Evolutionary conservation across 1,140 invertebrate genomes (phyloP).

Genomic region (Trichonephila inaurata): DNA sequence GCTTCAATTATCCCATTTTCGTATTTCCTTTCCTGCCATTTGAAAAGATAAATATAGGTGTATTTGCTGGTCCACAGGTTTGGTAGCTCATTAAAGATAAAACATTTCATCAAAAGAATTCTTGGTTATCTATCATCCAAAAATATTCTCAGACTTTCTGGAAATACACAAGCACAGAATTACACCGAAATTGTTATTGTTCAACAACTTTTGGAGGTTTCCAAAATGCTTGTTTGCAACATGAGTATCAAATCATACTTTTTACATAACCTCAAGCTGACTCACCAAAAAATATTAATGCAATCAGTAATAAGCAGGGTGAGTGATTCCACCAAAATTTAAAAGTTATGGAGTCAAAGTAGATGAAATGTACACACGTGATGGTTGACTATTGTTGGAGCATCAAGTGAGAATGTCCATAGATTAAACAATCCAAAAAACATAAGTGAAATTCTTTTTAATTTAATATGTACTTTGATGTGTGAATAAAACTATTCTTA

Average conservation of each 20-base stretch:
- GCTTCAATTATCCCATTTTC: slow-evolving; percentile 79
- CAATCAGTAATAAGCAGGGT: neutral
- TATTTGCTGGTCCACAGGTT: neutral
- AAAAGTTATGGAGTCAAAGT: slow-evolving; percentile 71
- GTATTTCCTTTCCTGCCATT: slow-evolving; percentile 52
- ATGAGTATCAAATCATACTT: slow-evolving; percentile 77
- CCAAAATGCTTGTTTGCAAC: neutral
- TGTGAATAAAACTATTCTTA: neutral
- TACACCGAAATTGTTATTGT: neutral
- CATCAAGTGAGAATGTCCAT: neutral
- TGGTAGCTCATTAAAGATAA: neutral
- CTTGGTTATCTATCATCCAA: neutral
- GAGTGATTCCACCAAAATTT: neutral
- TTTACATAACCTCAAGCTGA: slow-evolving; percentile 64
- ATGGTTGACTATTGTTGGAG: slow-evolving; percentile 76
- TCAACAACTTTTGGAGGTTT: neutral
- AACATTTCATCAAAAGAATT: neutral
- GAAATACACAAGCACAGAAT: neutral
- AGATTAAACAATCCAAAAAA: neutral
- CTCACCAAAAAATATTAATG: slow-evolving; percentile 67
- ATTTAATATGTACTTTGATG: neutral
- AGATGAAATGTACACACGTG: slow-evolving; percentile 63
- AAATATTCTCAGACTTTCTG: neutral
- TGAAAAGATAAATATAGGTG: slow-evolving; percentile 62
- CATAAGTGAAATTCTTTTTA: neutral